phyloP scores from a whole-genome alignment of 2,797 vertebrate genomes.

The Falco biarmicus region DNA sequence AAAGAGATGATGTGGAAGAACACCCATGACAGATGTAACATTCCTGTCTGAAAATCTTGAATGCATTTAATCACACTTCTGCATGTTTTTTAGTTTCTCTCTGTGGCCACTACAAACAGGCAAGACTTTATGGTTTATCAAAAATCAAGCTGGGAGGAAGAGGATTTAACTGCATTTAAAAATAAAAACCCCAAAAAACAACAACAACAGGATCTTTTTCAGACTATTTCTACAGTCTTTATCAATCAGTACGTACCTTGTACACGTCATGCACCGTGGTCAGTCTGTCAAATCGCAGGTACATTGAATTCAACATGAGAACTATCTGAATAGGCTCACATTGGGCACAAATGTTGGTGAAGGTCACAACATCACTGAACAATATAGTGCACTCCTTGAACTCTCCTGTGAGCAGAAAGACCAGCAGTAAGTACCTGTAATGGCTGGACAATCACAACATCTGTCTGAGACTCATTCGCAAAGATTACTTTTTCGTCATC shows the following conservation, averaged over 20 bases:
- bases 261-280: conserved; percentile 85
- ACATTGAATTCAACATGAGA: conserved; percentile 85
- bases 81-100: background rate
- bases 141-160: background rate
- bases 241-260: conserved; percentile 69
- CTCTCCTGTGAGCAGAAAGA: conserved; percentile 73
- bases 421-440: background rate
- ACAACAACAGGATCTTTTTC: background rate
- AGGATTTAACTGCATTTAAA: background rate
- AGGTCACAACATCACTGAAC: conserved; percentile 86
- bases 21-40: accelerated
- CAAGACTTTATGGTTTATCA: background rate
- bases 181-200: background rate
- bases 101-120: background rate
- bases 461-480: background rate
- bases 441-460: background rate
- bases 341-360: conserved; percentile 83
- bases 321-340: conserved; percentile 86
- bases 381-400: conserved; percentile 85
- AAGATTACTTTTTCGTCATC: background rate
- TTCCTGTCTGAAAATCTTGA: background rate
- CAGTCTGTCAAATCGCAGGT: conserved; percentile 82
- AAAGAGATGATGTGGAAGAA: background rate
- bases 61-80: background rate
- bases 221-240: background rate